phyloP scores from a whole-genome alignment of 2,888 invertebrate species.

The Patella ulyssiponensis region DNA sequence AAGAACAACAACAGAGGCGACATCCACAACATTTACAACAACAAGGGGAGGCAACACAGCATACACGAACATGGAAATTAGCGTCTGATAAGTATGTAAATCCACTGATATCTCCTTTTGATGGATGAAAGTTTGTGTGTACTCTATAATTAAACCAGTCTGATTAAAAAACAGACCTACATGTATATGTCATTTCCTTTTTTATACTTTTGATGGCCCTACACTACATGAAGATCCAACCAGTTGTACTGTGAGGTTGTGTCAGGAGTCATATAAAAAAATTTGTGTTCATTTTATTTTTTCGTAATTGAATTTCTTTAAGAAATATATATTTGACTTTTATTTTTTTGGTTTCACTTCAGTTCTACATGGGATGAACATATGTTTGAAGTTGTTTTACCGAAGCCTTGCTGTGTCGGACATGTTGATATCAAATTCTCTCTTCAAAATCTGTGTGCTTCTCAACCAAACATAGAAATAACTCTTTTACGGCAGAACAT shows the following conservation, averaged over 20 bases:
- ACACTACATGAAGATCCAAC: too few species aligned
- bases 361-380: constrained; percentile 93
- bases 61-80: constrained; percentile 89
- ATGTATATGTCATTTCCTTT: too few species aligned
- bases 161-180: too few species aligned
- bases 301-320: background rate
- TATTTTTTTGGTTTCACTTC: constrained; percentile 35
- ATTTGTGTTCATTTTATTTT: too few species aligned
- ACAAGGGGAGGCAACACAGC: constrained; percentile 79
- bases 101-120: too few species aligned
- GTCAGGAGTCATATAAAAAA: too few species aligned
- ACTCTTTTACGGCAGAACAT: constrained; percentile 81
- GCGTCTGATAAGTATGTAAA: constrained; percentile 82
- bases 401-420: constrained; percentile 83
- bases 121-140: too few species aligned
- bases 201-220: too few species aligned
- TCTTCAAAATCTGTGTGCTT: constrained; percentile 83
- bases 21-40: constrained; percentile 86
- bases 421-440: constrained; percentile 91
- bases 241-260: too few species aligned
- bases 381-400: constrained; percentile 88
- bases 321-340: background rate
- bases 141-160: too few species aligned
- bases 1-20: constrained; percentile 89
- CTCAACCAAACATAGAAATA: constrained; percentile 82